phyloP scores from a whole-genome alignment of 2,797 vertebrate species.

The Pitangus sulphuratus region DNA sequence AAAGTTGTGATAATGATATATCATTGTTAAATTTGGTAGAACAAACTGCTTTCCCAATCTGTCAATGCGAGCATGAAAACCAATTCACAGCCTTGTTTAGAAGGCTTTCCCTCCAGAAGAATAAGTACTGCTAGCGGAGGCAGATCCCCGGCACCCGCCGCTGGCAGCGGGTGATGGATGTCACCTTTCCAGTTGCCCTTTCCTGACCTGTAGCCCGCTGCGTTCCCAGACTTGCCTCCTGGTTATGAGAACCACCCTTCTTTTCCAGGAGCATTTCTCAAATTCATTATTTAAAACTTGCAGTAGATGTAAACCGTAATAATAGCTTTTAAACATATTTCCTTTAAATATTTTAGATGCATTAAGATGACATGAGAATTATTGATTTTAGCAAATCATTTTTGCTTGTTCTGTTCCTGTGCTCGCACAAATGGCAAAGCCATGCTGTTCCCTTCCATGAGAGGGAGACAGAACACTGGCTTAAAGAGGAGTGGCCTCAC shows the following conservation, averaged over 20 bases:
- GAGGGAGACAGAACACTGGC: conserved; percentile 61
- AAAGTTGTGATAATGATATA: conserved; percentile 99
- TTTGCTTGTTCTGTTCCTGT: not conserved
- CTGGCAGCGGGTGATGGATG: conserved; percentile 73
- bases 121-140: conserved; percentile 70
- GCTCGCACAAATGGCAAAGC: not conserved
- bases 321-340: conserved; percentile 75
- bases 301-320: conserved; percentile 64
- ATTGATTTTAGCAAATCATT: conserved; percentile 72
- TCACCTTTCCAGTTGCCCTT: conserved; percentile 70
- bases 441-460: conserved; percentile 55
- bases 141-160: conserved; percentile 60
- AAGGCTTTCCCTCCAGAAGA: conserved; percentile 77
- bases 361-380: conserved; percentile 67
- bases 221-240: conserved; percentile 65
- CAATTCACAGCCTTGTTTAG: conserved; percentile 86
- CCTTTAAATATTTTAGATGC: conserved; percentile 73
- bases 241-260: conserved; percentile 56
- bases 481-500: not conserved
- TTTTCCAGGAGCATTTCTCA: conserved; percentile 43
- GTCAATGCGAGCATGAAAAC: conserved; percentile 88
- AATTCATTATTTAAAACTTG: conserved; percentile 75
- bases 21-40: conserved; percentile 99
- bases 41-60: conserved; percentile 99
- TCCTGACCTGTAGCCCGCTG: conserved; percentile 56